These are phyloP conservation scores for Catocala fraxini DNA, from an alignment of 2,888 invertebrate genomes.

Conservation along the genomic window DNA sequence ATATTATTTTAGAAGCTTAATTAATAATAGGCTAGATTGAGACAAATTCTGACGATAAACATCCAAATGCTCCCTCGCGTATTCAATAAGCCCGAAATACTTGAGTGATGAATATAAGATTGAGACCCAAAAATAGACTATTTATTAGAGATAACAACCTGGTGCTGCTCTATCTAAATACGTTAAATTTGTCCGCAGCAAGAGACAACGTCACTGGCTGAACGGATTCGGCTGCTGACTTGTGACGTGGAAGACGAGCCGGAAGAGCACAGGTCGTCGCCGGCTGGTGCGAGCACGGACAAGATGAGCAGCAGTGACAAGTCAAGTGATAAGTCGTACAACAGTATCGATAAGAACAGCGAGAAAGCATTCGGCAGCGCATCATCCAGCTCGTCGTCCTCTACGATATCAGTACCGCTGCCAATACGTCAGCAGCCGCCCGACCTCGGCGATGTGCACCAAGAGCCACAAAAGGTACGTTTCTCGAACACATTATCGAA, in stretches of 20 bases:
- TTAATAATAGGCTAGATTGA: too few species aligned
- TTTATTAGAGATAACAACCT: too few species aligned
- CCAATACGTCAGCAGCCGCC: constrained; percentile 74
- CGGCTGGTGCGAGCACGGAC: constrained; percentile 89
- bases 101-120: too few species aligned
- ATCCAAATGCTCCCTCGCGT: too few species aligned
- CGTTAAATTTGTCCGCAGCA: constrained; percentile 60
- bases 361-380: constrained; percentile 87
- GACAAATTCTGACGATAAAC: too few species aligned
- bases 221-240: constrained; percentile 94
- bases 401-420: constrained; percentile 71
- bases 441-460: constrained; percentile 78
- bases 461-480: constrained; percentile 76
- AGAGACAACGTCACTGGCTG: constrained; percentile 93
- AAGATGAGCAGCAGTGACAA: constrained; percentile 87
- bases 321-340: constrained; percentile 76
- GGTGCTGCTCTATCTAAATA: neutral
- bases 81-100: too few species aligned
- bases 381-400: constrained; percentile 81
- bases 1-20: too few species aligned
- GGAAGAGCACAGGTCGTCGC: constrained; percentile 87
- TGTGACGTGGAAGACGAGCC: constrained; percentile 93
- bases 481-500: neutral
- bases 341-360: constrained; percentile 88
- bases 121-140: too few species aligned